Base-by-base conservation (phyloP, 2,113 vertebrate species). In the Periophthalmus modestus region DNA sequence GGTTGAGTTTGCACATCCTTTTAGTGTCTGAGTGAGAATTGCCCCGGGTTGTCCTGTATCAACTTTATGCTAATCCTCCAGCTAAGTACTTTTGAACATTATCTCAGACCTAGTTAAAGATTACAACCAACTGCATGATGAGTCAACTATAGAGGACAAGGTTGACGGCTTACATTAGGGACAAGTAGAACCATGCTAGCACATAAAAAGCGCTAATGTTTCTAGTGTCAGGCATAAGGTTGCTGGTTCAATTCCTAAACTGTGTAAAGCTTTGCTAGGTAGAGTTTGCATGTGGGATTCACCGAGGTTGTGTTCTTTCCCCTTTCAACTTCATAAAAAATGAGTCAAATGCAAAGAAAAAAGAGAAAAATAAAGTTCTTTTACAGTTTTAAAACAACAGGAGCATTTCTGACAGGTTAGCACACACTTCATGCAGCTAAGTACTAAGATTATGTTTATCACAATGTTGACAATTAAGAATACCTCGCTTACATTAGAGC, bases 401-500 rank as follows among this genome's bases (percentile, higher is more conserved):
- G 28, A 28, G 28, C 28, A 28, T 28, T 28, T 28, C 28, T 28
- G 28, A 28, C 28, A 28, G 28, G 28, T 28, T 28, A 28, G 28
- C 28, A 28, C 28, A 28, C 28, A 28, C 28, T 28, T 28, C 1
- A 28, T 2, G 28, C 28, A 28, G 28, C 28, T 28, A 28, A 28
- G 28, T 28, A 28, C 28, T 28, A 1, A 2, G 28, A 28, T 28
- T 28, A 28, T 28, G 28, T 2, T 28, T 19, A 19, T 18, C 14
- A 14, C 48, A 52, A 18, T 18, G 18, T 5, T 14, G 18, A 19
- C 50, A 52, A 52, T 52, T 16, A 19, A 3, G 50, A 6, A 14
- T 52, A 18, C 18, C 50, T 52, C 3, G 71, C 85, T 89, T 82
- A 91, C 82, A 89, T 80, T 77, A 78, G 81, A 63, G 79, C 77